Evolutionary conservation across 1,140 invertebrate species (phyloP).

Genomic region (Pseudoatta argentina): DNA sequence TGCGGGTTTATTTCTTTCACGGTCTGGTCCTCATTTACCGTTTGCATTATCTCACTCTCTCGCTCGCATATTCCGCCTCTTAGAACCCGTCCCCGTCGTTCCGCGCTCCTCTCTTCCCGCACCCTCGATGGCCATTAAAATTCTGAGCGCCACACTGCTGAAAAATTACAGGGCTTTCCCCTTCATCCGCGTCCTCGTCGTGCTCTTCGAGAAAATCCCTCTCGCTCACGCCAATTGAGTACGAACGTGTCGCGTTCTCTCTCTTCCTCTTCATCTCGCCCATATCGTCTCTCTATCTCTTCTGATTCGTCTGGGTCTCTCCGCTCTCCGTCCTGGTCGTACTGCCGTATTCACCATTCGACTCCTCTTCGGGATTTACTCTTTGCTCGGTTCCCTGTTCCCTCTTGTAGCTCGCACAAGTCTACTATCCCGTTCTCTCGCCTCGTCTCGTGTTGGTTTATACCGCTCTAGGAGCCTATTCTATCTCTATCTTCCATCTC

Average conservation of each 20-base stretch:
- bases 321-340: slow-evolving; percentile 51
- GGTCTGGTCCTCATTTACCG: slow-evolving; percentile 73
- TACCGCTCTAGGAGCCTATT: not conserved
- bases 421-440: slow-evolving; percentile 47
- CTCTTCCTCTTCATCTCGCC: slow-evolving; percentile 25
- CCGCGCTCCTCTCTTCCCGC: slow-evolving; percentile 28
- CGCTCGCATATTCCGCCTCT: slow-evolving; percentile 69
- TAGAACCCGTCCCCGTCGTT: slow-evolving; percentile 41
- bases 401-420: slow-evolving; percentile 28
- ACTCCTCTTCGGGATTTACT: slow-evolving; percentile 51
- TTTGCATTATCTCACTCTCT: slow-evolving; percentile 71
- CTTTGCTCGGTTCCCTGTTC: slow-evolving; percentile 32
- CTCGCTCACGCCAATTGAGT: slow-evolving; percentile 54
- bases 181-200: slow-evolving; percentile 22
- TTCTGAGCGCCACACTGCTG: slow-evolving; percentile 78
- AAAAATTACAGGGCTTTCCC: slow-evolving; percentile 74
- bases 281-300: slow-evolving; percentile 37
- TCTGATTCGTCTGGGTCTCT: slow-evolving; percentile 42
- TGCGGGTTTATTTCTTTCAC: slow-evolving; percentile 77
- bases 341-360: slow-evolving; percentile 22
- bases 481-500: slow-evolving; percentile 16
- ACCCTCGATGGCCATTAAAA: slow-evolving; percentile 74
- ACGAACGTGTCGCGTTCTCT: slow-evolving; percentile 40
- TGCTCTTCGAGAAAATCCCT: slow-evolving; percentile 55
- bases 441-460: slow-evolving; percentile 21